Conservation (phyloP, 2,113 vertebrate genomes). For the Zingel zingel region DNA sequence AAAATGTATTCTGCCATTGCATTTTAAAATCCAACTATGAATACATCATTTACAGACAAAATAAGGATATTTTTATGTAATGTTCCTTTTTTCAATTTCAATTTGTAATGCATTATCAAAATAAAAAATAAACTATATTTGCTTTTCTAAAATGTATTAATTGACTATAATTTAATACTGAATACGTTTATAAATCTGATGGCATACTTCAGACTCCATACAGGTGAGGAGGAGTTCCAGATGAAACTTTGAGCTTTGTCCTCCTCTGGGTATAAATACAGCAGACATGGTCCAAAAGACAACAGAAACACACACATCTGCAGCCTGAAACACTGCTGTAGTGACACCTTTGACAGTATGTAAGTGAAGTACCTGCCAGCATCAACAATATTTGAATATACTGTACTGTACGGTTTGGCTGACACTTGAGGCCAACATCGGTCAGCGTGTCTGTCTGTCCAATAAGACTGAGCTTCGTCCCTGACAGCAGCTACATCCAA, state of each 20-base stretch:
- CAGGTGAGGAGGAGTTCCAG: not conserved
- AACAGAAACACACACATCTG: slow-evolving; percentile 31
- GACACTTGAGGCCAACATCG: not conserved
- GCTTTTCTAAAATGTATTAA: not conserved
- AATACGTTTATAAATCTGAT: not conserved
- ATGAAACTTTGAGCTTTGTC: not conserved
- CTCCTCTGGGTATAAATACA: slow-evolving; percentile 26
- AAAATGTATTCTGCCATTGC: not conserved
- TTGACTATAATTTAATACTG: not conserved
- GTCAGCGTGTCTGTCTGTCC: not conserved
- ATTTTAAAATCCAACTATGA: not conserved
- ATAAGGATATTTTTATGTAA: not conserved
- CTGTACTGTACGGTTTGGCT: not conserved
- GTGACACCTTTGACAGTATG: slow-evolving; percentile 68
- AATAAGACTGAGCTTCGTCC: slow-evolving; percentile 12
- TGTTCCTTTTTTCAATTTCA: not conserved
- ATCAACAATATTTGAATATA: not conserved
- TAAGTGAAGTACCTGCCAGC: not conserved
- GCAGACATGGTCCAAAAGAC: slow-evolving; percentile 15
- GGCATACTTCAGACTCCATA: slow-evolving; percentile 24
- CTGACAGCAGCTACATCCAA: slow-evolving; percentile 34
- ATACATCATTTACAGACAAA: not conserved
- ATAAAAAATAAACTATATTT: not conserved
- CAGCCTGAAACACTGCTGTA: slow-evolving; percentile 57
- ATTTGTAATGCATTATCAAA: not conserved